Base-by-base conservation (phyloP, 2,113 vertebrate species). In the Ptilorrhoa leucosticta region DNA sequence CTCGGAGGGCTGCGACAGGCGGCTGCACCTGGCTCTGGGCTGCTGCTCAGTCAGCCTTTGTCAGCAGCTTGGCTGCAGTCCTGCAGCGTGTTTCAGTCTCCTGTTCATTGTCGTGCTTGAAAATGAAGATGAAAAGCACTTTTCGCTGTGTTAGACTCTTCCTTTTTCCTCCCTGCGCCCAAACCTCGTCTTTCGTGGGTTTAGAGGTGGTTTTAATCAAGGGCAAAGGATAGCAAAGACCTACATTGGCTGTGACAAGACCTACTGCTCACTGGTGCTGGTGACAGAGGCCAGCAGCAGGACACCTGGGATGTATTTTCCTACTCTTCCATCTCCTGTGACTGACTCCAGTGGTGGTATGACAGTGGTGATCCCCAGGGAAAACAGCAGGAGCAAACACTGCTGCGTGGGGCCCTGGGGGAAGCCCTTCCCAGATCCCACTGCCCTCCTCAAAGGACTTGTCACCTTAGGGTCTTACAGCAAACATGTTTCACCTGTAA, bases 21-120 rank as follows among this genome's bases (percentile, higher is more conserved):
- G 68, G 27, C 72, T 68, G 65, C 70, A 44, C 80, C 88, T 83
- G 78, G 2, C 19, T 51, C 50, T 4, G 45, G 75, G 45, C 83
- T 78, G 79, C 60, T 48, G 40, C 64, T 84, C 11, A 37, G 17
- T 33, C 26, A 18, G 51, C 71, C 68, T 63, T 69, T 83, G 48
- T 54, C 83, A 73, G 56, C 60, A 82, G 4, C 77, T 83, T 93
- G 93, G 84, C 89, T 76, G 37, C 50, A 73, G 44, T 68, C 83
- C 87, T 81, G 64, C 83, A 78, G 71, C 10, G 35, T n/a, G 44
- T 78, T 86, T 64, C 40, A 16, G 18, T 72, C 68, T 51, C 70
- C 27, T 86, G 39, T 83, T 88, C 15, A n/a, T n/a, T n/a, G n/a
- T n/a, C n/a, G n/a, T n/a, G 4, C 53, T 24, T 69, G 70, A 61